phyloP scores from a whole-genome alignment of 2,113 vertebrate species.

The Heterotilapia buettikoferi region DNA sequence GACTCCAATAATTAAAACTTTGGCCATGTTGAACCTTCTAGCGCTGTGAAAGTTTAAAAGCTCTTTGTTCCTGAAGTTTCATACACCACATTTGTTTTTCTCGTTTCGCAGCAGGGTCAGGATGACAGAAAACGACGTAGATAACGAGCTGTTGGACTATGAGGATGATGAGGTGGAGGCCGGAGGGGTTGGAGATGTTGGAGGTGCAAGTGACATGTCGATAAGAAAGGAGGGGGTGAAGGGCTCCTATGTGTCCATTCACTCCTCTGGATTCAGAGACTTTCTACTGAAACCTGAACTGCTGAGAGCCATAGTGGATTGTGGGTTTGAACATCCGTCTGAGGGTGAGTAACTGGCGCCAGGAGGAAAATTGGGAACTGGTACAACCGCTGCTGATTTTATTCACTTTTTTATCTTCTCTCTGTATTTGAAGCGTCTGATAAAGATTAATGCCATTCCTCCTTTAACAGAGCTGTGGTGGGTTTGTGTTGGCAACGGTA shows the following conservation, averaged over 20 bases:
- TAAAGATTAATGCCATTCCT: neutral
- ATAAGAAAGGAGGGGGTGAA: constrained; percentile 79
- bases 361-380: neutral
- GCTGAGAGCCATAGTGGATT: constrained; percentile 83
- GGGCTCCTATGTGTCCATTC: constrained; percentile 86
- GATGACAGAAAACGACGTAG: constrained; percentile 83
- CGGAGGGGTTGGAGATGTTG: neutral
- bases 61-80: neutral
- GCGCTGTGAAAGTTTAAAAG: neutral
- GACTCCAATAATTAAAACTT: neutral
- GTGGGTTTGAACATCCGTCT: constrained; percentile 87
- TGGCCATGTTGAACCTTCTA: neutral
- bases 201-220: neutral
- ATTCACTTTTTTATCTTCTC: neutral
- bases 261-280: constrained; percentile 86
- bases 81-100: rapidly evolving
- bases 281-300: constrained; percentile 85
- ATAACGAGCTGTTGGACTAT: constrained; percentile 83
- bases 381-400: neutral
- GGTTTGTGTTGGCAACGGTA: neutral
- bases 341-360: constrained; percentile 68
- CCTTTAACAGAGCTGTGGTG: neutral
- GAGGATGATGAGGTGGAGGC: constrained; percentile 77
- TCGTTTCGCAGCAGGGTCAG: neutral
- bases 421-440: neutral